phyloP scores from a whole-genome alignment of 2,113 vertebrate genomes.

The Parotia lawesii region DNA sequence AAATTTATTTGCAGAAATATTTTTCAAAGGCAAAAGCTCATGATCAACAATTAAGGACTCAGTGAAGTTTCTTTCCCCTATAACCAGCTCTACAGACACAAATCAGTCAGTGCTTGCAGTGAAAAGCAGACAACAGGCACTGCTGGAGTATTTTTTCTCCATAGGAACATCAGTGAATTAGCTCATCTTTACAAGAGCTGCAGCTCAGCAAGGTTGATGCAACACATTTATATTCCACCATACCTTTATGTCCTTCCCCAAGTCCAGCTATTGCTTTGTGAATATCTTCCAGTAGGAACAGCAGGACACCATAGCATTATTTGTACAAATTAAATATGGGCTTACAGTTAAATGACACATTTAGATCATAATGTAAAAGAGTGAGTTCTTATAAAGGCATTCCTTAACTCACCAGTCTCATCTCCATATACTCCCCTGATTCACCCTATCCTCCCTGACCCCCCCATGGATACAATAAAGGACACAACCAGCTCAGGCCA shows the following conservation, averaged over 20 bases:
- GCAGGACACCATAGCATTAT: neutral
- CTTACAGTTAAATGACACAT: neutral
- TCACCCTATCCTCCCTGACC: neutral
- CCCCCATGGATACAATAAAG: neutral
- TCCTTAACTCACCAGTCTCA: neutral
- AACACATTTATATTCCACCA: neutral
- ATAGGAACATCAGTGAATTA: neutral
- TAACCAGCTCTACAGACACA: neutral
- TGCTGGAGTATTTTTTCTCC: neutral
- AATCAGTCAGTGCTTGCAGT: neutral
- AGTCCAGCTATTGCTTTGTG: neutral
- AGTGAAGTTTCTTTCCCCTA: neutral
- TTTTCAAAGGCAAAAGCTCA: neutral
- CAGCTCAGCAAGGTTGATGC: neutral
- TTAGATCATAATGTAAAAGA: neutral
- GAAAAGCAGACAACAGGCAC: neutral
- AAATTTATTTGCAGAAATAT: neutral
- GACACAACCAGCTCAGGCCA: neutral
- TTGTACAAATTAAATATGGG: neutral
- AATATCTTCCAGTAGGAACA: neutral
- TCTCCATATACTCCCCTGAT: neutral
- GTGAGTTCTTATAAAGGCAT: neutral
- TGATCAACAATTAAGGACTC: neutral
- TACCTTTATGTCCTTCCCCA: neutral
- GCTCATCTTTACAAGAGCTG: neutral